Base-by-base conservation (phyloP, 2,797 vertebrate genomes). In the Liasis olivaceus region DNA sequence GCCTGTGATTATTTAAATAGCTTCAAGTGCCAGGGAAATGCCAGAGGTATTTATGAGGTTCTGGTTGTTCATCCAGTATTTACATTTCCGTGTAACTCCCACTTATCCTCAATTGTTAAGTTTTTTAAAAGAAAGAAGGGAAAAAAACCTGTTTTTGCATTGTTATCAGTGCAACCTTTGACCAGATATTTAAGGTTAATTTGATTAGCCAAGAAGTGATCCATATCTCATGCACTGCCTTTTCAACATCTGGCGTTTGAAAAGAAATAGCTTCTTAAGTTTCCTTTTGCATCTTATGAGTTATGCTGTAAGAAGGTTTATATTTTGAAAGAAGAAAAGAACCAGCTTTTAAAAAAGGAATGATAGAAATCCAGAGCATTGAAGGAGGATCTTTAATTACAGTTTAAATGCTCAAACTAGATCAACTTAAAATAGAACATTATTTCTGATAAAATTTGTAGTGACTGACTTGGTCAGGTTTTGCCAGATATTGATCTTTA, bases 41-140 rank as follows among this genome's bases (percentile, higher is more conserved):
- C 94, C 95, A 96, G 96, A 96, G 95, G 96, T 93, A 95, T 96
- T 97, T 97, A 92, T 56, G 92, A 95, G 95, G 93, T 96, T 95
- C 95, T 93, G 91, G 87, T 85, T 94, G 92, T 93, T 95, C 95
- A 96, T 56, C 91, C 94, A 88, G 89, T 95, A 93, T 96, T 96
- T 94, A 89, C 86, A 24, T 94, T 63, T 91, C 66, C 91, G 2
- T 0, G 0, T 92, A 51, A 22, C 85, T 81, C 42, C 69, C 62
- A 90, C 62, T 56, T 85, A 12, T 87, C 58, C 69, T 93, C 77
- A 63, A 91, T 94, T 88, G 66, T 17, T 28, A 90, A 60, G 20
- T 31, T 93, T 84, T 28, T 20, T 13, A 2, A 28, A n/a, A 51
- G 89, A 90, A 91, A 93, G 81, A 94, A 89, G 88, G 36, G 3